phyloP scores from a whole-genome alignment of 2,888 invertebrate genomes.

The Rhorus exstirpatorius region DNA sequence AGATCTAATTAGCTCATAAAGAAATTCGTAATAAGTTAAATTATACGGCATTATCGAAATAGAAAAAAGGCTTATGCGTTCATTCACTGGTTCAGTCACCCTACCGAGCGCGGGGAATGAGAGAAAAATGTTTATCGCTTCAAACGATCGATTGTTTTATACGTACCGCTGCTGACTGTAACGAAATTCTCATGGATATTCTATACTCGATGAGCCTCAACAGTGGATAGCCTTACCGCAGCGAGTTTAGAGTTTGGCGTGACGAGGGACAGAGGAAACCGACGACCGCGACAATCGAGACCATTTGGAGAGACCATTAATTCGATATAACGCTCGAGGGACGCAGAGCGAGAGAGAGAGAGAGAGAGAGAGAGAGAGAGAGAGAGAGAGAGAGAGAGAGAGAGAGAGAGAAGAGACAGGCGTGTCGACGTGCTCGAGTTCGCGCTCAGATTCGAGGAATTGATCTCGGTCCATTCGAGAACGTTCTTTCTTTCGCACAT shows the following conservation, averaged over 20 bases:
- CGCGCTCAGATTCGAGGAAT: constrained; percentile 71
- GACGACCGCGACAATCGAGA: constrained; percentile 54
- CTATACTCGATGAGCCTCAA: background rate
- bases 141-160: background rate
- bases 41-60: too few species aligned
- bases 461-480: constrained; percentile 47
- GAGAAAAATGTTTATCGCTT: background rate
- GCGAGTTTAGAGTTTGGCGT: constrained; percentile 48
- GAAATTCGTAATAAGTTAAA: too few species aligned
- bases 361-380: constrained; percentile 21
- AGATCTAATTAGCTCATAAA: too few species aligned
- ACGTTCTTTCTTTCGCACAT: constrained; percentile 6
- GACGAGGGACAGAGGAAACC: constrained; percentile 55
- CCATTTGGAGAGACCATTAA: constrained; percentile 59
- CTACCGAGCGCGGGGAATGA: too few species aligned
- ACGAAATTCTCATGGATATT: constrained; percentile 36
- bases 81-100: too few species aligned
- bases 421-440: constrained; percentile 56
- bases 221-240: background rate
- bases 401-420: constrained; percentile 2
- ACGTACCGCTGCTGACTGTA: background rate
- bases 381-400: constrained; percentile 32
- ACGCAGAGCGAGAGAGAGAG: constrained; percentile 15
- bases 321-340: constrained; percentile 59
- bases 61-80: too few species aligned